Evolutionary conservation across 2,888 invertebrate genomes (phyloP), one percentile per base, ranked within the genome.

Genomic region (Leptinotarsa peninsularis): DNA sequence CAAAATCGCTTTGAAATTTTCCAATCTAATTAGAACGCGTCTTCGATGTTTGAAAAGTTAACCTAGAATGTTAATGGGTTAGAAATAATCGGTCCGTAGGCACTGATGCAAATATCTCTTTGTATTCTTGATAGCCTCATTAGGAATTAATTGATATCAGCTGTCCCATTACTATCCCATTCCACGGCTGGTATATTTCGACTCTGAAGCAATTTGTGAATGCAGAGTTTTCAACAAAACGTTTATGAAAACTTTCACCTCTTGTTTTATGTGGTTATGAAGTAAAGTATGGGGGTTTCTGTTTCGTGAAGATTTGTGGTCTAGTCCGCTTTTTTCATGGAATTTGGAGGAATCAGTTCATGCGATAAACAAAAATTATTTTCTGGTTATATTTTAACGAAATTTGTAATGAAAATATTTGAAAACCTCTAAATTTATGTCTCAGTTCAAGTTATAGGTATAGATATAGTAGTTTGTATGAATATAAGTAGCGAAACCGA

Each of bases 91-190:
- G 72, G 66, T 73, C 77, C 60, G 67, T 56, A 72, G 63, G 74
- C 77, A 72, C 56, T 73, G 77, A 73, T 76, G 79, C 79, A 76
- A 54, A 74, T 60, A 69, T 75, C 73, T 77, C 79, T 79, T 79
- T 79, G 79, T 79, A 76, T 79, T 77, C 76, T 74, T 77, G 75
- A 79, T 79, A 76, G 76, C 60, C 77, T 77, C 75, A 79, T 79
- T 79, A 79, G 71, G 74, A 74, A 71, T 71, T 79, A 79, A 77
- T 79, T 67, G 79, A 68, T 68, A 76, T 71, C 60, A 71, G 60
- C 74, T 58, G 49, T 49, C 71, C 43, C 49, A 56, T 74, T 54
- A 74, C 58, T 67, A 58, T 69, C 50, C 50, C 18, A 52, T 58
- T 73, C 50, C 33, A 63, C 63, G 60, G 58, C 58, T 58, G 56